Percentiles rank a stretch among this genome's conserved stretches.
Evolutionary conservation across 1,140 invertebrate genomes (phyloP).

Genomic region (Zaprionus davidi): DNA sequence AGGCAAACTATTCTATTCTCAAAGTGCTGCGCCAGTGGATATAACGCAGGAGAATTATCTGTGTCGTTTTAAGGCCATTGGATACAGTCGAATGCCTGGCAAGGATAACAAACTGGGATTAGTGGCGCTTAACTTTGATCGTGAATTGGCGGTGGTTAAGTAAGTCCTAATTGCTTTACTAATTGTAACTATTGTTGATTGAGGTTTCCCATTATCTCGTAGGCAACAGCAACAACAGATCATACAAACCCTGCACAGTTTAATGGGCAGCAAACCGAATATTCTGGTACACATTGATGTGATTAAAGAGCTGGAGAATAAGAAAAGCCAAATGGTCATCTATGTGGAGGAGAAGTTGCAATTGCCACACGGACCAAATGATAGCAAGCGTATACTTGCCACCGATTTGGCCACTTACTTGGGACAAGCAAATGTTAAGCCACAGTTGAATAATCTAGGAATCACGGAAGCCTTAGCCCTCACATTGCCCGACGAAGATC

Average conservation of each 20-base stretch:
- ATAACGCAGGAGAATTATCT: slow-evolving; percentile 95
- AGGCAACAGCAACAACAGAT: slow-evolving; percentile 89
- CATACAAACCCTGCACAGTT: slow-evolving; percentile 87
- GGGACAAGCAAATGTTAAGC: slow-evolving; percentile 88
- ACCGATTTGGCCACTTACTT: slow-evolving; percentile 89
- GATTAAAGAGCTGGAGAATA: slow-evolving; percentile 90
- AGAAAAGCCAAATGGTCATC: slow-evolving; percentile 91
- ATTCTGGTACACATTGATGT: slow-evolving; percentile 91
- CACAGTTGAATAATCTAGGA: slow-evolving; percentile 89
- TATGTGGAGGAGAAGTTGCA: slow-evolving; percentile 91
- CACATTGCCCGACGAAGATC: slow-evolving; percentile 88
- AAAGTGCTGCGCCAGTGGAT: slow-evolving; percentile 89
- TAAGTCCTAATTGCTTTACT: slow-evolving; percentile 9
- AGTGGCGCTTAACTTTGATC: slow-evolving; percentile 92
- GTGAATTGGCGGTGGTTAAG: slow-evolving; percentile 84
- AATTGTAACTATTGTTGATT: not conserved
- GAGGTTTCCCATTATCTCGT: slow-evolving; percentile 53
- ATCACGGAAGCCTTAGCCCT: slow-evolving; percentile 87
- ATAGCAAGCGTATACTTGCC: slow-evolving; percentile 88
- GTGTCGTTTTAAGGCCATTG: slow-evolving; percentile 96
- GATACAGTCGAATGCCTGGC: slow-evolving; percentile 93
- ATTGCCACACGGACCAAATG: slow-evolving; percentile 86
- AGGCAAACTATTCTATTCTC: slow-evolving; percentile 91
- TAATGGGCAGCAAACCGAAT: slow-evolving; percentile 94
- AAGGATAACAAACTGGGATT: slow-evolving; percentile 94